Evolutionary conservation across 2,888 invertebrate genomes (phyloP).

Genomic region (Drosophila niveifrons): DNA sequence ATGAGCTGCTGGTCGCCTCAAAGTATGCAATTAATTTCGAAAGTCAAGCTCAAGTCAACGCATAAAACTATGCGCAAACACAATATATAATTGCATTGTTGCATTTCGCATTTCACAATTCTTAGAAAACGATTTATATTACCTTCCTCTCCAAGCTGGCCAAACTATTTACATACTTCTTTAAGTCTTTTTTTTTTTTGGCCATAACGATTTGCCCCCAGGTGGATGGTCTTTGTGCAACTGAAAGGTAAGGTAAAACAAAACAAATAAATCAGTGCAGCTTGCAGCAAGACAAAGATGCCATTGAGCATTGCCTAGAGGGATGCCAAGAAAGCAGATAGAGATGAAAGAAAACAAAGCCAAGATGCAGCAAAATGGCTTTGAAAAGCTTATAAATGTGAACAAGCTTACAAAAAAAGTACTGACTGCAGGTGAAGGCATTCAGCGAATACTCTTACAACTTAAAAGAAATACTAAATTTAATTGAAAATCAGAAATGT

Average conservation of each 20-base stretch:
- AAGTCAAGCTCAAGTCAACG: slow-evolving; percentile 57
- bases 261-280: slow-evolving; percentile 61
- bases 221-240: slow-evolving; percentile 57
- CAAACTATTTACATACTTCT: slow-evolving; percentile 64
- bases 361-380: slow-evolving; percentile 39
- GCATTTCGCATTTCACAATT: slow-evolving; percentile 63
- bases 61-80: slow-evolving; percentile 58
- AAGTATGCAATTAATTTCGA: slow-evolving; percentile 72
- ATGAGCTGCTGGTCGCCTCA: slow-evolving; percentile 55
- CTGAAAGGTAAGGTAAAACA: slow-evolving; percentile 73
- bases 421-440: not conserved
- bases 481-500: not conserved
- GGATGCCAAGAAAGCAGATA: slow-evolving; percentile 15
- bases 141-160: not conserved
- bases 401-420: slow-evolving; percentile 28
- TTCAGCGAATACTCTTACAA: slow-evolving; percentile 37
- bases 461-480: not conserved
- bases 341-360: slow-evolving; percentile 23
- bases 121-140: slow-evolving; percentile 18
- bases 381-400: slow-evolving; percentile 56
- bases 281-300: slow-evolving; percentile 20
- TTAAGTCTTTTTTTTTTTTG: slow-evolving; percentile 22
- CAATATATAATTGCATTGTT: slow-evolving; percentile 78
- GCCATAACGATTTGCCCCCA: slow-evolving; percentile 47
- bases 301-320: slow-evolving; percentile 27